These are phyloP conservation scores for Stegodyphus dumicola DNA, from an alignment of 1,140 invertebrate genomes.

Conservation along the genomic window DNA sequence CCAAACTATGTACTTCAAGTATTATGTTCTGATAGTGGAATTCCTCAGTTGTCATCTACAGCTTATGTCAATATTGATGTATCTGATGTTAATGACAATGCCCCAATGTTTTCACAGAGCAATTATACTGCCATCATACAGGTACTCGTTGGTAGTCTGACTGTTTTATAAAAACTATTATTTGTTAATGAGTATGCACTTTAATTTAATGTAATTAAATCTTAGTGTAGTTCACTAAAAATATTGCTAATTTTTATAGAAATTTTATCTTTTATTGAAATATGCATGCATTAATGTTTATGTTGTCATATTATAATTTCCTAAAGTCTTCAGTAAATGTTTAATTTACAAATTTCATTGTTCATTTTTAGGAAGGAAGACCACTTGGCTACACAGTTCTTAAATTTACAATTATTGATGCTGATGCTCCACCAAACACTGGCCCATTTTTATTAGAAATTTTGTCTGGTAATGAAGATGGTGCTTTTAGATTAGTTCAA, in stretches of 20 bases:
- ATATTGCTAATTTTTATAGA: too few species aligned
- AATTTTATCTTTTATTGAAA: too few species aligned
- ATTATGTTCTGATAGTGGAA: slow-evolving; percentile 76
- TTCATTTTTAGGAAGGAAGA: slow-evolving; percentile 56
- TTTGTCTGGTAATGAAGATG: slow-evolving; percentile 79
- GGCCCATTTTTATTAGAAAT: slow-evolving; percentile 93
- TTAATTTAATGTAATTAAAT: too few species aligned
- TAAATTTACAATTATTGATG: slow-evolving; percentile 85
- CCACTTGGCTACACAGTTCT: slow-evolving; percentile 72
- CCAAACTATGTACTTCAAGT: slow-evolving; percentile 53
- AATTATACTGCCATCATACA: slow-evolving; percentile 97
- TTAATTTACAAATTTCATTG: background rate
- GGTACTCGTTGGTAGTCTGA: slow-evolving; percentile 66
- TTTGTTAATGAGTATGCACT: too few species aligned
- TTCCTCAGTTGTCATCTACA: slow-evolving; percentile 77
- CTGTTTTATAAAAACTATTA: too few species aligned
- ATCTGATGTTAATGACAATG: slow-evolving; percentile 90
- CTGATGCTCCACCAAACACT: slow-evolving; percentile 87
- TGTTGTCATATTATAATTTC: too few species aligned
- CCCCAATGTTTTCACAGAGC: slow-evolving; percentile 93
- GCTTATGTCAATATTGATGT: slow-evolving; percentile 82
- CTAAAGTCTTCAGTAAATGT: too few species aligned
- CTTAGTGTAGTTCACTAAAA: too few species aligned
- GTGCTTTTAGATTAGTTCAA: slow-evolving; percentile 86
- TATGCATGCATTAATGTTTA: too few species aligned